Evolutionary conservation across 2,113 vertebrate genomes (phyloP).

Genomic region (Vombatus ursinus): DNA sequence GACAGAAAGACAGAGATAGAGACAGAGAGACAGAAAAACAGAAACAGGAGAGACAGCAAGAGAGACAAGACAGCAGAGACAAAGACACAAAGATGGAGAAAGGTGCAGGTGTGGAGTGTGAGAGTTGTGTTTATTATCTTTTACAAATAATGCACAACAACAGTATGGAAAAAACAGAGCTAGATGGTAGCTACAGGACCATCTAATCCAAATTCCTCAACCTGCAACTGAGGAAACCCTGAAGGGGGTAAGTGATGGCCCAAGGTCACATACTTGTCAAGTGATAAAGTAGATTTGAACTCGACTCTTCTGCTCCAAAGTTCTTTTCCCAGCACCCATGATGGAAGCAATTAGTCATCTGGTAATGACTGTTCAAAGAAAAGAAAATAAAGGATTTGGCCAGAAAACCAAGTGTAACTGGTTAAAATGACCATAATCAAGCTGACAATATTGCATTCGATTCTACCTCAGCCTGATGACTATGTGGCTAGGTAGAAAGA

Average conservation of each 20-base stretch:
- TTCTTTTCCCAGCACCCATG: not conserved
- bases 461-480: not conserved
- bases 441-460: not conserved
- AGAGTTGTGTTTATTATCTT: not conserved
- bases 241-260: not conserved
- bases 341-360: not conserved
- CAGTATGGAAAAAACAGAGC: not conserved
- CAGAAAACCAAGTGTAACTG: not conserved
- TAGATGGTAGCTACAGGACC: not conserved
- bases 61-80: not conserved
- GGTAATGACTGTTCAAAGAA: not conserved
- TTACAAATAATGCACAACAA: not conserved
- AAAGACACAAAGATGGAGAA: not conserved
- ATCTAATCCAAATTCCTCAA: not conserved
- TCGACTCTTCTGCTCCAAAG: not conserved
- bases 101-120: not conserved
- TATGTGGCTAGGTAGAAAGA: not conserved
- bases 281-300: not conserved
- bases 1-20: not conserved
- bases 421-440: not conserved
- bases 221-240: not conserved
- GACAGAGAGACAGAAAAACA: not conserved
- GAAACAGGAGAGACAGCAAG: not conserved
- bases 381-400: not conserved
- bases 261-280: not conserved